Percentiles rank a stretch among this genome's conserved stretches.
phyloP scores from a whole-genome alignment of 2,113 vertebrate genomes.

The Mionectes macconnelli region DNA sequence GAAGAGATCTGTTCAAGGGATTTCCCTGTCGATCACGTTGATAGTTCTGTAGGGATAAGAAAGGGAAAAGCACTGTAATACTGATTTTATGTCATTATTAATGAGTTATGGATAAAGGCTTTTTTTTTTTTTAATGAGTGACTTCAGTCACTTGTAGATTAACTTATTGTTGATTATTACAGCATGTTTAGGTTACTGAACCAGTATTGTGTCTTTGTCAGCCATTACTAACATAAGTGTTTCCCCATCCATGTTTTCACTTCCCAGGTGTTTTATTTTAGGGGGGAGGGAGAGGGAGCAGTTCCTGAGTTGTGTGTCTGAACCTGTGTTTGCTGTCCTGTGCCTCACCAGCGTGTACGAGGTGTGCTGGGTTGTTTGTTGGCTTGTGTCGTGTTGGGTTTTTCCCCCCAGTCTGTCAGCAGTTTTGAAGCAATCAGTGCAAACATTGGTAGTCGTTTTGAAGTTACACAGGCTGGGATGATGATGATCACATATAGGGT shows the following conservation, averaged over 20 bases:
- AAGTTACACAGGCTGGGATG: not conserved
- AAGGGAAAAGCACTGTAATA: conserved; percentile 60
- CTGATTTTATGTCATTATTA: conserved; percentile 26
- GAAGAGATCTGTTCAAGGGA: conserved; percentile 76
- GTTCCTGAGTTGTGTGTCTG: not conserved
- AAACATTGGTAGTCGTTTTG: not conserved
- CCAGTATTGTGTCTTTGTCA: conserved; percentile 57
- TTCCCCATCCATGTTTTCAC: conserved; percentile 9
- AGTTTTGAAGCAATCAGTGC: conserved; percentile 24
- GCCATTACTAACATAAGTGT: conserved; percentile 66
- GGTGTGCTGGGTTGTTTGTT: not conserved
- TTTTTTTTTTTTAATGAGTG: conserved; percentile 2
- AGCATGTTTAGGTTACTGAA: conserved; percentile 55
- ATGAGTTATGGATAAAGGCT: conserved; percentile 47
- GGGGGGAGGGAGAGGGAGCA: not conserved
- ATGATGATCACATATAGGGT: not conserved
- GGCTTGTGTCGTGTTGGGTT: not conserved
- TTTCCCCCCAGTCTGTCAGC: not conserved
- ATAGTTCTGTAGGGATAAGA: conserved; percentile 68
- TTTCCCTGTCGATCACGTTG: conserved; percentile 71
- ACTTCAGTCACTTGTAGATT: conserved; percentile 12
- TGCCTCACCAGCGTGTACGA: not conserved
- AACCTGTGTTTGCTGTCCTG: not conserved
- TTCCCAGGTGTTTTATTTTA: not conserved
- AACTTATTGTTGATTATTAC: conserved; percentile 30